Base-by-base conservation (phyloP, 1,140 invertebrate species). In the Platyura marginata region DNA sequence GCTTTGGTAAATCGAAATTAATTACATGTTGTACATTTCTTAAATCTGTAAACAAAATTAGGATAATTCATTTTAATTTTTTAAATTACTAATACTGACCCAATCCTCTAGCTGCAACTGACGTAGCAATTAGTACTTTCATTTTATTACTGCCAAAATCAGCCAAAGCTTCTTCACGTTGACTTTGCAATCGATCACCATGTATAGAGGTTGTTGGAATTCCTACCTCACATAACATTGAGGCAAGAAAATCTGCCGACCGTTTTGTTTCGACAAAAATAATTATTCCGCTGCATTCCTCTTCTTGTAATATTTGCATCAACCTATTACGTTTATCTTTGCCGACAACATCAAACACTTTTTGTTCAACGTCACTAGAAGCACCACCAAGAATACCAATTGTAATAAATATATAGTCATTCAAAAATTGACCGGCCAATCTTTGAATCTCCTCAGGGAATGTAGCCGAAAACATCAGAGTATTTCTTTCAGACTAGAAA, bases 381-480 rank as follows among this genome's bases (percentile, higher is more conserved):
- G 92, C 92, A 18, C 84, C 84, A 1, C 92, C 92, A 0, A 94
- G 75, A 2, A 85, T 74, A 15, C 91, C 90, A 25, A 93, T 79
- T 2, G 80, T 70, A 0, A 93, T 64, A 50, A 93, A 94, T 1
- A 92, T 49, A 53, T 93, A 92, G 49, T 89, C 67, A 25, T 76
- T 67, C 1, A 91, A 61, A 52, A 82, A 90, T 43, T 76, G 69
- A 0, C 67, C 67, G 0, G 86, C 87, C 21, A 89, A 55, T 19
- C 68, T 63, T 59, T 93, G 87, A 22, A 93, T 80, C 47, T 82
- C 77, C 40, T 76, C 69, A 0, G 85, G 83, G 53, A 93, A 95
- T 0, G 91, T 95, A 0, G 91, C 91, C 2, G 84, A 89, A 52
- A 94, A 94, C 88, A 94, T 92, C 0, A 91, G 63, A 0, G 84